A percentile compares a stretch with the other conserved stretches of the same genome.
Conservation (phyloP, 2,888 invertebrate genomes). For the Hoplodrina ambigua region DNA sequence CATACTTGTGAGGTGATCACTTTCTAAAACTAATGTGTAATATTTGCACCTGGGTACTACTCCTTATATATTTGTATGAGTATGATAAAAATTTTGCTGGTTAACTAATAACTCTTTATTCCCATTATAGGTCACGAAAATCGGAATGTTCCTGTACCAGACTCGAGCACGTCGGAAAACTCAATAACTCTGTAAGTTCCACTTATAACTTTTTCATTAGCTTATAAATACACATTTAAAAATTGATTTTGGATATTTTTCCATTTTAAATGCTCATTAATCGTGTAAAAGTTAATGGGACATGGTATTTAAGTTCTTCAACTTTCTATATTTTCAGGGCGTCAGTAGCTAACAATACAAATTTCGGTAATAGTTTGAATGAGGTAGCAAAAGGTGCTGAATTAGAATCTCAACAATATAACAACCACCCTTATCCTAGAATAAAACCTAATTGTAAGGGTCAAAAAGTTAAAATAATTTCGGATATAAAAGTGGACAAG, state of each 20-base stretch:
- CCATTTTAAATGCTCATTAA: background rate
- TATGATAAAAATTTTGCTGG: too few relatives aligned
- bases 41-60: too few relatives aligned
- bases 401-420: constrained; percentile 57
- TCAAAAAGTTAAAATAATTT: constrained; percentile 82
- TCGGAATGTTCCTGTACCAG: constrained; percentile 73
- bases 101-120: background rate
- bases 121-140: constrained; percentile 68
- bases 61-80: too few relatives aligned
- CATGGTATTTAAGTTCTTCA: constrained; percentile 3
- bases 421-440: constrained; percentile 54
- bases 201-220: background rate
- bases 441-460: constrained; percentile 71
- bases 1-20: too few relatives aligned
- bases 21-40: too few relatives aligned
- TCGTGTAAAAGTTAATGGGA: background rate
- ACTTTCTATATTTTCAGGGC: constrained; percentile 64
- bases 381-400: constrained; percentile 54
- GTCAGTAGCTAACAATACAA: constrained; percentile 65
- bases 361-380: constrained; percentile 39
- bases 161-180: constrained; percentile 81
- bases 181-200: constrained; percentile 75
- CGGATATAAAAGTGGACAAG: constrained; percentile 82
- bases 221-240: background rate
- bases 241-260: background rate